phyloP scores from a whole-genome alignment of 2,113 vertebrate species.

The Spermophilus dauricus region DNA sequence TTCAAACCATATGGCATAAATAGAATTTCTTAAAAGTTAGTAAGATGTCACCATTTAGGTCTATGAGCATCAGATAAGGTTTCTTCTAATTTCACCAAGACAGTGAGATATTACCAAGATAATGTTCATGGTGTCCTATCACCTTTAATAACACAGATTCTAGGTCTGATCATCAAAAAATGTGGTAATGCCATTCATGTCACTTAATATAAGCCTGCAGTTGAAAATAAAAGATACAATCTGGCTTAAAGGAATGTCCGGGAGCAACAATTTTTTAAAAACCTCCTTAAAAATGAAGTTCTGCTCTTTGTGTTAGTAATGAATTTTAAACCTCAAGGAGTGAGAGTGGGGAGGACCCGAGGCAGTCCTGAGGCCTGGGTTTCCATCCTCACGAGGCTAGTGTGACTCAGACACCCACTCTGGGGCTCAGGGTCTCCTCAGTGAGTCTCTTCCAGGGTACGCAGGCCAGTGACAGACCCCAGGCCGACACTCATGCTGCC shows the following conservation, averaged over 20 bases:
- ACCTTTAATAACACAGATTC: background rate
- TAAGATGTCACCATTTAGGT: background rate
- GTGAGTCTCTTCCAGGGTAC: background rate
- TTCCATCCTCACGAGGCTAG: background rate
- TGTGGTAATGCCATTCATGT: background rate
- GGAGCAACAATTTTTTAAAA: background rate
- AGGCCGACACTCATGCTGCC: rapidly evolving
- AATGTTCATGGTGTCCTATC: background rate
- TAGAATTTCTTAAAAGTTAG: background rate
- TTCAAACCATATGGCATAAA: background rate
- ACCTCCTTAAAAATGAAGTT: background rate
- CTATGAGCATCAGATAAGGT: too few species aligned
- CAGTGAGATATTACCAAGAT: background rate
- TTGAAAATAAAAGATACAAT: constrained; percentile 1
- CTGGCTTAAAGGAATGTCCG: background rate
- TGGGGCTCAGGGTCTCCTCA: background rate
- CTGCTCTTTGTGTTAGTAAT: background rate
- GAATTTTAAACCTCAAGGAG: background rate
- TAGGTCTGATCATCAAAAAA: background rate
- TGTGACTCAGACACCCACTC: rapidly evolving
- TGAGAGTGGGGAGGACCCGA: background rate
- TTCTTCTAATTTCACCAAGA: background rate
- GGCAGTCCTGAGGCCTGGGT: too few species aligned
- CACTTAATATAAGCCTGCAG: background rate
- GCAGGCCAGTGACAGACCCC: background rate